Conservation (phyloP, 2,113 vertebrate species). For the Phoenicopterus ruber region DNA sequence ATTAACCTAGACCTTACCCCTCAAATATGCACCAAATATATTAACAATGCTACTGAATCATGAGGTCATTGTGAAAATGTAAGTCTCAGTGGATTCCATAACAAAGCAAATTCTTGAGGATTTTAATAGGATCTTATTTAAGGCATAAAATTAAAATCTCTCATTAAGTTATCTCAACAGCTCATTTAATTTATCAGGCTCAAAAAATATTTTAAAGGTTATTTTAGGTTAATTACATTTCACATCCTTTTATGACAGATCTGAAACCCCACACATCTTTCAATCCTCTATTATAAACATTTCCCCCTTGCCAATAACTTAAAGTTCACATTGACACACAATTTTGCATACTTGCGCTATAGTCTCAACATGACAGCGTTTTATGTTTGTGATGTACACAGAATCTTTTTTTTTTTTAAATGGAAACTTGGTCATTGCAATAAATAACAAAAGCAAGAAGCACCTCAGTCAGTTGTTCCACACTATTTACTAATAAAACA, state of each 20-base stretch:
- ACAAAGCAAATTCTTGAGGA: constrained; percentile 22
- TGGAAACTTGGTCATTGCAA: neutral
- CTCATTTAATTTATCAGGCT: constrained; percentile 33
- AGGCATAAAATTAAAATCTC: constrained; percentile 45
- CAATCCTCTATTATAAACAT: neutral
- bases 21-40: constrained; percentile 5
- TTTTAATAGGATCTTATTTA: constrained; percentile 60
- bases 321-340: neutral
- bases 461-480: neutral
- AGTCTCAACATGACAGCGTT: neutral
- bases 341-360: neutral
- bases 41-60: neutral
- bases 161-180: constrained; percentile 37
- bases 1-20: constrained; percentile 48
- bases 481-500: neutral
- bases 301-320: neutral
- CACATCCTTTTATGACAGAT: constrained; percentile 32
- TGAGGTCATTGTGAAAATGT: constrained; percentile 6
- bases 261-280: constrained; percentile 9
- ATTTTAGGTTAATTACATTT: constrained; percentile 68
- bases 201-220: constrained; percentile 56
- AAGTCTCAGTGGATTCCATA: neutral
- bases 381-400: neutral
- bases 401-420: neutral
- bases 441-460: neutral